A percentile compares a stretch with the other conserved stretches of the same genome.
Evolutionary conservation across 2,888 invertebrate genomes (phyloP).

Genomic region (Phaonia tiefii): DNA sequence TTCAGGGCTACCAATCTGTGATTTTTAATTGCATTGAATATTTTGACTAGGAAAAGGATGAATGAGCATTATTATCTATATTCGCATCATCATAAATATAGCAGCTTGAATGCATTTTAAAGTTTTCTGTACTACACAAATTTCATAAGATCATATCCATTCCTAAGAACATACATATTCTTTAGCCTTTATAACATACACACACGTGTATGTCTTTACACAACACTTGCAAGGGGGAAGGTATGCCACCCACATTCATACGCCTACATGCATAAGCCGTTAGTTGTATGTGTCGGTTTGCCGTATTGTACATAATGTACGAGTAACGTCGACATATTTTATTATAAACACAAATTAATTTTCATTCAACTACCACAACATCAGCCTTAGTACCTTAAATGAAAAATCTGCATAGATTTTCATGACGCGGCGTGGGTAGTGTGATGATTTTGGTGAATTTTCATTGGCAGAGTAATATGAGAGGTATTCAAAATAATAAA

Average conservation of each 20-base stretch:
- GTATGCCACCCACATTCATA: no score
- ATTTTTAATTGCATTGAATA: slow-evolving; percentile 17
- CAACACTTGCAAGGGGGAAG: no score
- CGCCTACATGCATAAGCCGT: not conserved
- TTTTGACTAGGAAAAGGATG: not conserved
- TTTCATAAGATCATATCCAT: no score
- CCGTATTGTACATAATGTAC: slow-evolving; percentile 18
- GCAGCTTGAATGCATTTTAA: slow-evolving; percentile 5
- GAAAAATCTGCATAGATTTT: slow-evolving; percentile 1
- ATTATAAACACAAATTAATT: slow-evolving; percentile 60
- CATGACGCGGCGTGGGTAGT: not conserved
- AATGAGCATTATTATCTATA: not conserved
- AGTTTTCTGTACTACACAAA: not conserved
- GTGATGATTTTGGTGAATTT: no score
- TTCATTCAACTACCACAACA: slow-evolving; percentile 37
- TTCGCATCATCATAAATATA: not conserved
- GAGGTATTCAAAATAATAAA: no score
- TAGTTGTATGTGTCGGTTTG: not conserved
- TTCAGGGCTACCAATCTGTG: not conserved
- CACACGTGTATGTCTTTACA: not conserved
- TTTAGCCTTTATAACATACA: not conserved
- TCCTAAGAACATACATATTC: not conserved
- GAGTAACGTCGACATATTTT: slow-evolving; percentile 41
- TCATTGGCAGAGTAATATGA: no score
- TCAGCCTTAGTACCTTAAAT: slow-evolving; percentile 18